phyloP scores from a whole-genome alignment of 2,113 vertebrate species.

The Poecile atricapillus region DNA sequence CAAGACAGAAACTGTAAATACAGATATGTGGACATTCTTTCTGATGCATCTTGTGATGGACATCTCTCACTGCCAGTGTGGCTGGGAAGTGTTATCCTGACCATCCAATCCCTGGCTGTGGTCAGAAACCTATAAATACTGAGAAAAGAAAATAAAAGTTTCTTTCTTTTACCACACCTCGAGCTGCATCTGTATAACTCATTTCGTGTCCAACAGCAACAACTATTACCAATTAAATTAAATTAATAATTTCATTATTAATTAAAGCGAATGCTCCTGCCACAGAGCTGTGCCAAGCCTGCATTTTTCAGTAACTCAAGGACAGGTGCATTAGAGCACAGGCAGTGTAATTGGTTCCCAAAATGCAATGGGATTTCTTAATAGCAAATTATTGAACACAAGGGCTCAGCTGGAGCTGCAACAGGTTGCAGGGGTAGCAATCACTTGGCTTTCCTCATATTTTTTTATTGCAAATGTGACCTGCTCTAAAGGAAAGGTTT shows the following conservation, averaged over 20 bases:
- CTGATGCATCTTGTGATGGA: too few species aligned
- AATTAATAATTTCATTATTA: background rate
- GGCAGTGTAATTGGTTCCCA: background rate
- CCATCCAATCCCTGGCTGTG: too few species aligned
- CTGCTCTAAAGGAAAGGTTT: background rate
- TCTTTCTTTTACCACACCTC: too few species aligned
- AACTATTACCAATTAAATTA: too few species aligned
- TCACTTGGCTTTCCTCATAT: background rate
- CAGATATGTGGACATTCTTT: too few species aligned
- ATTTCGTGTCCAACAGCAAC: too few species aligned
- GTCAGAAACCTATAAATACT: too few species aligned
- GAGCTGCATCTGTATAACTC: too few species aligned
- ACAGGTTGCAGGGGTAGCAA: background rate
- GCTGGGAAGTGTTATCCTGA: too few species aligned
- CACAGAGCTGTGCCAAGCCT: background rate
- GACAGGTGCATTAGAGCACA: background rate
- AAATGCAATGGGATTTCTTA: background rate
- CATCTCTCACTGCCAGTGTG: too few species aligned
- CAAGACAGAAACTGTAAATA: too few species aligned
- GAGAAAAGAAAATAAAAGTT: too few species aligned
- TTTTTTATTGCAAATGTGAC: background rate
- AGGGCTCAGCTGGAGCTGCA: background rate
- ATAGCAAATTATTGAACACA: background rate
- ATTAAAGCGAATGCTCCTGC: background rate
- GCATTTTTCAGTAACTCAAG: background rate